Evolutionary conservation across 2,888 invertebrate genomes (phyloP), one percentile per base, ranked within the genome.

Genomic region (Cosmia pyralina): DNA sequence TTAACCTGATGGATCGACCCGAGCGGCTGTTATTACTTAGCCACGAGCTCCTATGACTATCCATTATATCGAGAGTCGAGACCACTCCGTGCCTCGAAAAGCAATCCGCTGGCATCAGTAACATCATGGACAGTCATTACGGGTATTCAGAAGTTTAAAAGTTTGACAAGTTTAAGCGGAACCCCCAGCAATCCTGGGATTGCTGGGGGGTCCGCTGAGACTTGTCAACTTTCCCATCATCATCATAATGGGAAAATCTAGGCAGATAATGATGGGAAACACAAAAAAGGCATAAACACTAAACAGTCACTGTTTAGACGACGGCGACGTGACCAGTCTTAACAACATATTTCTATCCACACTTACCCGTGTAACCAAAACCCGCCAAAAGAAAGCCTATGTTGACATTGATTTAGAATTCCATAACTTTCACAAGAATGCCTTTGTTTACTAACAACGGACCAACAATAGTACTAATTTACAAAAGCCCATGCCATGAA

Each of bases 381-480:
- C 11, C 13, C 17, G 15, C 50, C 22, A 38, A 57, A 67, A 64
- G 77, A 77, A 76, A 74, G 22, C 50, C 65, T 68, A 52, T 80
- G 71, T 72, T 83, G 75, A 68, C 58, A 75, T 69, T 57, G 69
- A 53, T 41, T 71, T 41, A 41, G 58, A 79, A 79, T 85, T 69
- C 67, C 67, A 70, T 59, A 59, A 80, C 72, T 75, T 71, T 72
- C 60, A 73, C 62, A 67, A 60, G 75, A 80, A 85, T 69, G 77
- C 58, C 38, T 62, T 60, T 83, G 71, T 84, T 84, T 85, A 83
- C 73, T 50, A 83, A 84, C 72, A 85, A 11, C 17, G 34, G 46
- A 10, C 44, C 50, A 73, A 85, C 85, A 85, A 85, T 66, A 68
- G 59, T 68, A 53, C 60, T 63, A 58, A 17, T 66, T 74, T 75